Base-by-base conservation (phyloP, 1,140 invertebrate species). In the Drosophila gunungcola region DNA sequence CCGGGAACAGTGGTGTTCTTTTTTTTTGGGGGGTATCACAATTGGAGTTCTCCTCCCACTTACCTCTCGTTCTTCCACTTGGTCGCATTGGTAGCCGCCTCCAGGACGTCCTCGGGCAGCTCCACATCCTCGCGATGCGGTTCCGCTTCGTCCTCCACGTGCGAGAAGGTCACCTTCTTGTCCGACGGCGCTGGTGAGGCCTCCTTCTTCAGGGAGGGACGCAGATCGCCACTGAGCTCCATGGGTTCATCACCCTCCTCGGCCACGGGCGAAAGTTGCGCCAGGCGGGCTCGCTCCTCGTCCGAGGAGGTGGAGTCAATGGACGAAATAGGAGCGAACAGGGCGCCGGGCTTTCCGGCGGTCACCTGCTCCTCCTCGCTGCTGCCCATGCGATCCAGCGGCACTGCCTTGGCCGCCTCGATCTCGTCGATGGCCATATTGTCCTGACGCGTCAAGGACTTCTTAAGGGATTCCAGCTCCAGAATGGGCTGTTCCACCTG, bases 111-210 rank as follows among this genome's bases (percentile, higher is more conserved):
- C 13, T 89, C 82, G 42, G 90, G 82, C 58, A 91, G 55, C 34
- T 92, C 91, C 29, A 92, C 80, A 32, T 92, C 90, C 58, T 91
- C 91, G 4, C 86, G 80, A 65, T 91, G 90, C 11, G 91, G 91
- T 46, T 92, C 91, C 13, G 91, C 91, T 45, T 92, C 91, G 45
- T 92, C 91, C 51, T 92, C 91, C 4, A 91, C 76, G 36, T 91
- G 91, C 0, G 91, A 92, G 56, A 92, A 92, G n/a, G 91, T 92
- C 0, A 92, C 91, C 63, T 92, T 92, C 48, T 92, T 92, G 49
- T 92, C 91, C 11, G 83, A 89, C 4, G 91, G 91, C 13, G 90
- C 88, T 38, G 91, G 91, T 3, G 92, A 92, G 9, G 91, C 43
- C 62, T 92, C 91, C 38, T 86, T 92, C 57, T 91, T 92, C 0